Base-by-base conservation (phyloP, 2,888 invertebrate genomes). In the Rhimphoctona megacephalus region DNA sequence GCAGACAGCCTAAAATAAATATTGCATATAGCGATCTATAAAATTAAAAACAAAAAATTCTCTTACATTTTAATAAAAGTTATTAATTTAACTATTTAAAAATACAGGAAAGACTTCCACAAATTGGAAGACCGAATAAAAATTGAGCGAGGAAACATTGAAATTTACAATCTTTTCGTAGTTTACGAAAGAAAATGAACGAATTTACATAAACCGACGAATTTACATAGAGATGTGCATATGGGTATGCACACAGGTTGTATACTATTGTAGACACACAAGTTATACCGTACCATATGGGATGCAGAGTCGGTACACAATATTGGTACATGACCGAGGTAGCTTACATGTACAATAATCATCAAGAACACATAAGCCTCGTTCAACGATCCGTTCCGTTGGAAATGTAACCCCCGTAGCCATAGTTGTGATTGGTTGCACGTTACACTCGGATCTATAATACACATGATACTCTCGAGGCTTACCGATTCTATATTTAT, bases 311-410 rank as follows among this genome's bases (percentile, higher is more conserved):
- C 30, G 46, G 46, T n/a, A 61, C 9, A 67, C 43, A 66, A 54
- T 57, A 39, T 67, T 49, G 70, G 61, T 78, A 30, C 4, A 72
- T 72, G 67, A 3, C 36, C 33, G 36, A 52, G 52, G 49, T 66
- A 64, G 66, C 33, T 22, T 61, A 61, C 64, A 69, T 46, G 54
- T 36, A 66, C 74, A 49, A 79, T 76, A 73, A 78, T 83, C 79
- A 88, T 87, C 83, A 73, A 85, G 87, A 81, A 74, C 73, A 69
- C 76, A 61, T 36, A 78, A n/a, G 69, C 30, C 61, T 46, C 67
- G 74, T 30, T 76, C 64, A 52, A 54, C 77, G 73, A 72, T 78
- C 57, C 67, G 46, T 67, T 9, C 64, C 85, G 54, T 73, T 57
- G 76, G 33, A 81, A 52, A 66, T 77, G 77, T 81, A 81, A 78